Evolutionary conservation across 2,888 invertebrate species (phyloP).

Genomic region (Colostygia pectinataria): DNA sequence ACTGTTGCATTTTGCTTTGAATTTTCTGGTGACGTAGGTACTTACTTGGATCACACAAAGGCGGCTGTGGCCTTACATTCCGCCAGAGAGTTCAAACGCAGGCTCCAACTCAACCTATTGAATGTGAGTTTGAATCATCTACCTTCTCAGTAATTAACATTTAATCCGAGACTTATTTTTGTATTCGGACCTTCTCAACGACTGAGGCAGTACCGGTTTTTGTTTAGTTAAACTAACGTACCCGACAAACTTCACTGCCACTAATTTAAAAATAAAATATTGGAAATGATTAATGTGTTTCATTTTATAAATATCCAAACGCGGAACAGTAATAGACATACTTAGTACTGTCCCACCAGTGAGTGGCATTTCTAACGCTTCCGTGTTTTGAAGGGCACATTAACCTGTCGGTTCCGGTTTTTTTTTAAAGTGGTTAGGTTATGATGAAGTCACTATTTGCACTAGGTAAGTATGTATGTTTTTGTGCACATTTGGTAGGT

Average conservation of each 20-base stretch:
- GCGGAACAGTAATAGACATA: not conserved
- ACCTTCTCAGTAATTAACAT: constrained; percentile 28
- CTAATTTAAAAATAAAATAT: constrained; percentile 83
- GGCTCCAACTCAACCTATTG: constrained; percentile 15
- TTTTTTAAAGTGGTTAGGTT: too few relatives aligned
- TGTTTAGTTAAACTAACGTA: constrained; percentile 65
- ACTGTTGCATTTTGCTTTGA: constrained; percentile 34
- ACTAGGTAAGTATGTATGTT: too few relatives aligned
- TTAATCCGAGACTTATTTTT: constrained; percentile 53
- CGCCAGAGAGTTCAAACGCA: constrained; percentile 18
- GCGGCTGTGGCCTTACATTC: too few relatives aligned
- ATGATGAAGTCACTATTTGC: too few relatives aligned
- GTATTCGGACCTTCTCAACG: constrained; percentile 51
- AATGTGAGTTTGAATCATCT: constrained; percentile 21
- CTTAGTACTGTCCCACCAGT: too few relatives aligned
- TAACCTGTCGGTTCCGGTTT: too few relatives aligned
- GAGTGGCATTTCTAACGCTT: too few relatives aligned
- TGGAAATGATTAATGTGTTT: constrained; percentile 60
- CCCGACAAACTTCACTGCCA: constrained; percentile 81
- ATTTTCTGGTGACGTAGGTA: not conserved
- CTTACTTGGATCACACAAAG: too few relatives aligned
- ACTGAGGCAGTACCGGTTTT: constrained; percentile 68
- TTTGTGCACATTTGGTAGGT: too few relatives aligned
- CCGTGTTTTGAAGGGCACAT: too few relatives aligned
- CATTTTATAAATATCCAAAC: constrained; percentile 14